Evolutionary conservation across 2,113 vertebrate species (phyloP).

Genomic region (Cheirogaleus medius): DNA sequence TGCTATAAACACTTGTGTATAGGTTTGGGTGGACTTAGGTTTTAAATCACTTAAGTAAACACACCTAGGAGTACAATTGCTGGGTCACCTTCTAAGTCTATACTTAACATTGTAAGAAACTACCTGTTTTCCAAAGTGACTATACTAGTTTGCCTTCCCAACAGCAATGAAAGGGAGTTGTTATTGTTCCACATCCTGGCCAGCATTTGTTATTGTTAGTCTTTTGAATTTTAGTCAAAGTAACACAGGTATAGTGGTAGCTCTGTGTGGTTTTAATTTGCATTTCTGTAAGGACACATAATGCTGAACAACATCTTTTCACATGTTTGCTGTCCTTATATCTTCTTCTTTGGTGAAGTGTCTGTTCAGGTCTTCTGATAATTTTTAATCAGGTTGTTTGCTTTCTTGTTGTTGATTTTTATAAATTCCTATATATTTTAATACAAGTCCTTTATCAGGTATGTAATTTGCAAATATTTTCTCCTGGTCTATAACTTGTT

Average conservation of each 20-base stretch:
- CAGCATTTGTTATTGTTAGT: background rate
- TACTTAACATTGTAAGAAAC: background rate
- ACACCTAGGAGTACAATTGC: background rate
- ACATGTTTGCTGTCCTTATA: background rate
- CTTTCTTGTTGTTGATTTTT: background rate
- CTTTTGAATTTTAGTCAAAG: background rate
- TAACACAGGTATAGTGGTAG: background rate
- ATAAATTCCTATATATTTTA: background rate
- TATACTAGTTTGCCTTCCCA: background rate
- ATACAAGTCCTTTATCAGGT: background rate
- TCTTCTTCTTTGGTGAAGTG: background rate
- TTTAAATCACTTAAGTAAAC: constrained; percentile 11
- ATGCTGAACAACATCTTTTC: background rate
- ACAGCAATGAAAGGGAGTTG: background rate
- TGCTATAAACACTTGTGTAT: background rate
- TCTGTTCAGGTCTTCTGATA: background rate
- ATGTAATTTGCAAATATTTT: background rate
- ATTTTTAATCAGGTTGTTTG: constrained; percentile 8
- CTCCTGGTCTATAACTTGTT: background rate
- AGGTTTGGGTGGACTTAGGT: background rate
- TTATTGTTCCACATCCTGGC: background rate
- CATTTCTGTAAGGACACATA: background rate
- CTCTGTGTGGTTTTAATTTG: background rate
- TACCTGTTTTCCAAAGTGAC: background rate
- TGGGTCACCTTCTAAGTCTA: background rate